phyloP scores from a whole-genome alignment of 2,113 vertebrate species.

The Cavia porcellus region DNA sequence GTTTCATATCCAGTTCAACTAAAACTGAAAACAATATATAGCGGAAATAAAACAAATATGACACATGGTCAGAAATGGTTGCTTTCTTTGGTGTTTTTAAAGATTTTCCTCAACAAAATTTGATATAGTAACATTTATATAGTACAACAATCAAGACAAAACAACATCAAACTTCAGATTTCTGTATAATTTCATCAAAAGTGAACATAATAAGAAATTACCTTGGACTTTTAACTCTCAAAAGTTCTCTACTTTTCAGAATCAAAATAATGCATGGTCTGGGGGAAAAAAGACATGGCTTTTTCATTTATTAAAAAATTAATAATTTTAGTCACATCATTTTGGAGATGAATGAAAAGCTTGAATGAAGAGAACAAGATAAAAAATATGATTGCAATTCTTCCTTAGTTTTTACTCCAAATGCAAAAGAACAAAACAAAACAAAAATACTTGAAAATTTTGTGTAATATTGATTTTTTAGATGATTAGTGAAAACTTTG shows the following conservation, averaged over 20 bases:
- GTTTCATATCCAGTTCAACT: background rate
- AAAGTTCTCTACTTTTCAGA: background rate
- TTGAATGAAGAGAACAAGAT: background rate
- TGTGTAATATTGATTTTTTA: background rate
- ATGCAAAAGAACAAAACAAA: background rate
- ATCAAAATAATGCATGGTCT: background rate
- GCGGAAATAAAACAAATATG: background rate
- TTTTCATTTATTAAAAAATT: background rate
- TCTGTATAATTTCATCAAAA: constrained; percentile 5
- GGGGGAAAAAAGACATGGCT: background rate
- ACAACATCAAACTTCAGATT: background rate
- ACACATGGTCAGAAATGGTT: background rate
- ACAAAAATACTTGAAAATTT: background rate
- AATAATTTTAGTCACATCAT: background rate
- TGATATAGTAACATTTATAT: background rate
- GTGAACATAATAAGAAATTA: background rate
- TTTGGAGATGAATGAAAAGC: background rate
- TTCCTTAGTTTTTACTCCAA: background rate
- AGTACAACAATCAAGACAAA: background rate
- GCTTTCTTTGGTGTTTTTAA: background rate
- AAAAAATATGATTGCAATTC: background rate
- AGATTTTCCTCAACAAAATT: background rate
- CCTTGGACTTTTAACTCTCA: background rate
- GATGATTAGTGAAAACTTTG: background rate
- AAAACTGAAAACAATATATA: background rate